Evolutionary conservation across 2,113 vertebrate genomes (phyloP).

Genomic region (Podiceps cristatus): DNA sequence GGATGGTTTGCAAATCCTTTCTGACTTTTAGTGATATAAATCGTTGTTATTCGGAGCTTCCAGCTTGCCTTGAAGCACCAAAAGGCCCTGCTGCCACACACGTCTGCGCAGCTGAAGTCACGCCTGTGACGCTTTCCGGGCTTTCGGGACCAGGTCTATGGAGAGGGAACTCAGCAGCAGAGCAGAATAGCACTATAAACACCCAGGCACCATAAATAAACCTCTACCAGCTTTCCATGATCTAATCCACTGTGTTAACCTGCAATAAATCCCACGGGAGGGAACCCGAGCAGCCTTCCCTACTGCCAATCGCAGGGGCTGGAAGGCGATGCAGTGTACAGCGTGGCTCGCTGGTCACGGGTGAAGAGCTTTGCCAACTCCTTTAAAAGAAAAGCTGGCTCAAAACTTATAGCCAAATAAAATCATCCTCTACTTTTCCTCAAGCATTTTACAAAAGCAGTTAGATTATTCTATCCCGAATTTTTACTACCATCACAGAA

Average conservation of each 20-base stretch:
- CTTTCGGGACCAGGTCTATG: not conserved
- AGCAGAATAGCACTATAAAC: slow-evolving; percentile 36
- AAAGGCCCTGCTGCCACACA: not conserved
- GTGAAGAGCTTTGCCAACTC: not conserved
- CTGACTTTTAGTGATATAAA: slow-evolving; percentile 55
- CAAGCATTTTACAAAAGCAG: not conserved
- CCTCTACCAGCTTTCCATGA: slow-evolving; percentile 45
- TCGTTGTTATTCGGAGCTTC: not conserved
- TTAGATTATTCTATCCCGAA: not conserved
- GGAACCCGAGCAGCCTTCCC: not conserved
- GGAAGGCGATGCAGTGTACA: rapidly evolving
- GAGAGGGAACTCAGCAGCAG: not conserved
- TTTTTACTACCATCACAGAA: slow-evolving; percentile 40
- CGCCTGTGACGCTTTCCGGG: rapidly evolving
- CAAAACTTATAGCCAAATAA: not conserved
- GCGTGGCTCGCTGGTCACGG: not conserved
- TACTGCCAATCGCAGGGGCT: not conserved
- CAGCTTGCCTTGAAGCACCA: not conserved
- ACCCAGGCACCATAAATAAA: slow-evolving; percentile 38
- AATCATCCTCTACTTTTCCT: not conserved
- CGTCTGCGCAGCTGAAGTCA: not conserved
- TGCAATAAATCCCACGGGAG: not conserved
- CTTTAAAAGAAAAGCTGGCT: not conserved
- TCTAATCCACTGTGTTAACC: not conserved
- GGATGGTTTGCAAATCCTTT: slow-evolving; percentile 40